Percentiles rank a stretch among this genome's conserved stretches.
Evolutionary conservation across 2,888 invertebrate genomes (phyloP).

Genomic region (Drosophila kokeensis): DNA sequence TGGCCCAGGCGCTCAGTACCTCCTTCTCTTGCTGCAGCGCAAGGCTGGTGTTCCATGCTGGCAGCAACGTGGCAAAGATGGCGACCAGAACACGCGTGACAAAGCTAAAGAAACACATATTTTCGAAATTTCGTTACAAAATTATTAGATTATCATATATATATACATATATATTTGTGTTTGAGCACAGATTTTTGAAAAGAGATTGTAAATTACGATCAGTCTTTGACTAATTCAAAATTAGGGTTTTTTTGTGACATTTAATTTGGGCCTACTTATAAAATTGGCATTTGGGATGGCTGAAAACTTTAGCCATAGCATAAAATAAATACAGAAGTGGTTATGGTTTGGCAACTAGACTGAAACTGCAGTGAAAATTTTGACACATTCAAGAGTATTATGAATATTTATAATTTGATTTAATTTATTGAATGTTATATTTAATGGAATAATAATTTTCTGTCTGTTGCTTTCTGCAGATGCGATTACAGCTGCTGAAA

Average conservation of each 20-base stretch:
- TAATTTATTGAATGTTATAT: neutral
- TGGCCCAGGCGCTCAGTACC: conserved; percentile 51
- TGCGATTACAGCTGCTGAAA: conserved; percentile 71
- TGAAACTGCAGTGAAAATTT: neutral
- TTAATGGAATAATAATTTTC: neutral
- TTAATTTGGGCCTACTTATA: conserved; percentile 22
- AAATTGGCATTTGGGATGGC: neutral
- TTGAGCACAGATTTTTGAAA: conserved; percentile 13
- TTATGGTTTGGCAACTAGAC: neutral
- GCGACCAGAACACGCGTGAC: conserved; percentile 51
- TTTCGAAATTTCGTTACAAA: conserved; percentile 12
- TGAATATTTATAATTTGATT: neutral
- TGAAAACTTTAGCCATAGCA: neutral
- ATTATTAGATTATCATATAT: neutral
- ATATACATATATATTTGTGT: neutral
- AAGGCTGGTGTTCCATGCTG: conserved; percentile 58
- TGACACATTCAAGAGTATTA: neutral
- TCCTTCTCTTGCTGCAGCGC: conserved; percentile 26
- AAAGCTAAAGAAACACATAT: conserved; percentile 47
- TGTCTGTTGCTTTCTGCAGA: conserved; percentile 36
- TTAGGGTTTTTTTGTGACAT: neutral
- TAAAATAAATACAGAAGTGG: neutral
- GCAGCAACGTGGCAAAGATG: conserved; percentile 55
- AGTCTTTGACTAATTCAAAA: neutral
- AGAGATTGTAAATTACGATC: neutral